Conservation (phyloP, 2,797 vertebrate genomes). For the Nyctibius grandis region DNA sequence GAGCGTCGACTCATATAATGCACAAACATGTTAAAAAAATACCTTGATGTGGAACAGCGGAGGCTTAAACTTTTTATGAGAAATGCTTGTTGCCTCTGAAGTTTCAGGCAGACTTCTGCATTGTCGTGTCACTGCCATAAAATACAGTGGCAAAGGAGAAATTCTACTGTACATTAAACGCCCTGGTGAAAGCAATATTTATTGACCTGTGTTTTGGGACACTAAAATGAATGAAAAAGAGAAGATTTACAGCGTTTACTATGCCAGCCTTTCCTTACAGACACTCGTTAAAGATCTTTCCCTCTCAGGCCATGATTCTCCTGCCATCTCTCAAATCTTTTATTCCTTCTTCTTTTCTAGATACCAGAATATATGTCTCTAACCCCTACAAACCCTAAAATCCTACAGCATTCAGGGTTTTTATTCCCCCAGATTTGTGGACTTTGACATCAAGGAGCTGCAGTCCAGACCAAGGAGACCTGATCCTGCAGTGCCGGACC, state of each 20-base stretch:
- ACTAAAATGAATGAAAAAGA: not conserved
- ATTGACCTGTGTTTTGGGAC: not conserved
- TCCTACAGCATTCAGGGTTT: not conserved
- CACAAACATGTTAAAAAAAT: not conserved
- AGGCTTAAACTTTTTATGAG: not conserved
- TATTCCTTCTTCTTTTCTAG: not conserved
- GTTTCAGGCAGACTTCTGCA: not conserved
- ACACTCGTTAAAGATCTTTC: not conserved
- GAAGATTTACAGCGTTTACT: not conserved
- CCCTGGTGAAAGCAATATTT: not conserved
- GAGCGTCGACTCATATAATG: not conserved
- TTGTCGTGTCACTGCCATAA: not conserved
- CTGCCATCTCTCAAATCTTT: not conserved
- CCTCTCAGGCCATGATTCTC: not conserved
- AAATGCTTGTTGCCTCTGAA: not conserved
- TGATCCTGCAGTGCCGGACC: fast-evolving
- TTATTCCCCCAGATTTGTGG: not conserved
- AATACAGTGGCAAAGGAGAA: not conserved
- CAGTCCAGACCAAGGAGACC: not conserved
- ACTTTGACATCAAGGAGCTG: not conserved
- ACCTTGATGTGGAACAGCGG: not conserved
- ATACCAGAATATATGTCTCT: not conserved
- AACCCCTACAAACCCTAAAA: not conserved
- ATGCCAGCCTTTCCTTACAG: not conserved
- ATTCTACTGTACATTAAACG: not conserved